Percentiles rank a stretch among this genome's conserved stretches.
phyloP scores from a whole-genome alignment of 2,888 invertebrate genomes.

The Epistrophella euchroma region DNA sequence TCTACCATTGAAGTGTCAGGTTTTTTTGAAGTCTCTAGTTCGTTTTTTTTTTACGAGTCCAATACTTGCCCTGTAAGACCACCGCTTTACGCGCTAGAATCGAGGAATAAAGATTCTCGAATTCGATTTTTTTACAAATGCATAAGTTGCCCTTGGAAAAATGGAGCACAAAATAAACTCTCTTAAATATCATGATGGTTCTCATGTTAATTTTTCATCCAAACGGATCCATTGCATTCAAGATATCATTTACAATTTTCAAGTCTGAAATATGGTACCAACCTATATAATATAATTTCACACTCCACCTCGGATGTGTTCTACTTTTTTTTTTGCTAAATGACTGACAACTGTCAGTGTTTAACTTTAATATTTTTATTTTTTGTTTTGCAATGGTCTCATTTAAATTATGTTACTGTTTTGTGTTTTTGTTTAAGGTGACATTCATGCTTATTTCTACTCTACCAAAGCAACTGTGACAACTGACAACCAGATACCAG shows the following conservation, averaged over 20 bases:
- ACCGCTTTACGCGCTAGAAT: too few relatives aligned
- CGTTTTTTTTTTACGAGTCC: too few relatives aligned
- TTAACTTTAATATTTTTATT: conserved; percentile 14
- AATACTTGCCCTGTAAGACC: too few relatives aligned
- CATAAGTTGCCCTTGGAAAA: background rate
- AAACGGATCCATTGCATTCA: conserved; percentile 3
- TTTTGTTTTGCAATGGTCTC: conserved; percentile 10
- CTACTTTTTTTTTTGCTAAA: conserved; percentile 36
- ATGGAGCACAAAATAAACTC: background rate
- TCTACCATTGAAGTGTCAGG: too few relatives aligned
- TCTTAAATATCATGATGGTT: background rate
- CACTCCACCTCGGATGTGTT: conserved; percentile 54
- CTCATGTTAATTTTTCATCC: background rate
- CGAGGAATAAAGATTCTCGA: background rate
- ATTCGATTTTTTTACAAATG: background rate
- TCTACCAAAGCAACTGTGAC: conserved; percentile 19
- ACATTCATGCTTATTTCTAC: conserved; percentile 33
- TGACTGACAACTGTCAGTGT: conserved; percentile 34
- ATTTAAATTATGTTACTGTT: conserved; percentile 44
- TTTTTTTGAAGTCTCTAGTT: too few relatives aligned
- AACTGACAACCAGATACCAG: conserved; percentile 12
- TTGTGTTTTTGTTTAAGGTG: conserved; percentile 32
- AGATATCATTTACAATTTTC: conserved; percentile 27
- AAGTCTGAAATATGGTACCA: background rate
- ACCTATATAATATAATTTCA: conserved; percentile 52